phyloP scores from a whole-genome alignment of 2,888 invertebrate genomes.

The Ormyrus pomaceus region DNA sequence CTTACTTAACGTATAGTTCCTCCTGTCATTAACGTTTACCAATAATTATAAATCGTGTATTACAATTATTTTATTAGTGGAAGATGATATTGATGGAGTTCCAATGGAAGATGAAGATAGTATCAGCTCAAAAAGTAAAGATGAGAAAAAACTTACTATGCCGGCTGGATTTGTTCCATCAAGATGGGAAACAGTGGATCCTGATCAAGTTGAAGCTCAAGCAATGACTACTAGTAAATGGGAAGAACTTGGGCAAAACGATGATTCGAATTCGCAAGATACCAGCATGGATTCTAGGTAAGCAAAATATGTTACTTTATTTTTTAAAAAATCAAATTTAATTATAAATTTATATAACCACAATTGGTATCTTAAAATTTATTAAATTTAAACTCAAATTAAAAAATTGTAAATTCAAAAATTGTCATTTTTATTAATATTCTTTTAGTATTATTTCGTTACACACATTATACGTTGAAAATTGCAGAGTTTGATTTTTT shows the following conservation, averaged over 20 bases:
- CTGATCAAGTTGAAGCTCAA: constrained; percentile 86
- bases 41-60: background rate
- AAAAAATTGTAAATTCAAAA: too few species aligned
- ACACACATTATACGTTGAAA: too few species aligned
- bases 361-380: too few species aligned
- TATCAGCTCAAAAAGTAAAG: constrained; percentile 63
- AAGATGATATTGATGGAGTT: constrained; percentile 86
- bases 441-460: too few species aligned
- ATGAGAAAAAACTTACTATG: constrained; percentile 73
- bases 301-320: background rate
- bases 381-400: too few species aligned
- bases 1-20: too few species aligned
- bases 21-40: too few species aligned
- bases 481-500: too few species aligned
- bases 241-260: constrained; percentile 84
- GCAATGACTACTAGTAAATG: constrained; percentile 93
- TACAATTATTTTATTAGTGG: constrained; percentile 76
- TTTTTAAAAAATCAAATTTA: too few species aligned
- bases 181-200: constrained; percentile 98
- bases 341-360: too few species aligned
- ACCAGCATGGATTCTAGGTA: constrained; percentile 75
- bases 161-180: constrained; percentile 90
- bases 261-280: constrained; percentile 74
- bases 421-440: too few species aligned
- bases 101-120: constrained; percentile 77